Base-by-base conservation (phyloP, 2,113 vertebrate species). In the Rhizomys pruinosus region DNA sequence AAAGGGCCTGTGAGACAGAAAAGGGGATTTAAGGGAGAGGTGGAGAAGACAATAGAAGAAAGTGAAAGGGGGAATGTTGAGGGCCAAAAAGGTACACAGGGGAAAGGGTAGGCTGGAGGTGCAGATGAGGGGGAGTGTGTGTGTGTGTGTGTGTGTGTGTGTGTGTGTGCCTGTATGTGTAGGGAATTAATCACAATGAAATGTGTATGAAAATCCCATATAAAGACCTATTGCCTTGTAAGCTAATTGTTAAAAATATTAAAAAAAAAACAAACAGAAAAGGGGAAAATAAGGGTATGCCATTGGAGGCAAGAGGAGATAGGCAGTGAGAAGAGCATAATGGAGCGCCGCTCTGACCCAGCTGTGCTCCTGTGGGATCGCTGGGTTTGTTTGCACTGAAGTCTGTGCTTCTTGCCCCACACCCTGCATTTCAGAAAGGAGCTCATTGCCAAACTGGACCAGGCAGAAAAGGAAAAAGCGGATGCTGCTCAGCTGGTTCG, bases 371-470 rank as follows among this genome's bases (percentile, higher is more conserved):
- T 34, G 11, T 37, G 47, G 17, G 13, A 37, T 39, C 7, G 19
- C 69, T 68, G 22, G 37, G 20, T 69, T 27, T n/a, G 27, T 25
- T 79, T 44, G 69, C 32, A 76, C 42, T 93, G 61, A n/a, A n/a
- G 64, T 20, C 39, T 87, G 34, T 91, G 32, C 55, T 73, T 91
- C 22, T 87, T 52, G 52, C 52, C 63, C 52, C 52, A 7, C 11
- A 10, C 64, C 52, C 16, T 27, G 47, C 22, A 25, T 73, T 95
- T 61, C 97, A 99, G 99, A 97, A 99, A 98, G 94, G 98, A 99
- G 97, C 97, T 99, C 97, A 98, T 99, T 89, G 98, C 99, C 27
- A 99, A 99, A 93, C 96, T 99, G 98, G 99, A 99, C 96, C 99
- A 99, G 97, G 99, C 99, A 66, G 99, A 99, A 93, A 98, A 98